A percentile compares a stretch with the other conserved stretches of the same genome.
Evolutionary conservation across 2,888 invertebrate genomes (phyloP).

Genomic region (Cotesia congregata): DNA sequence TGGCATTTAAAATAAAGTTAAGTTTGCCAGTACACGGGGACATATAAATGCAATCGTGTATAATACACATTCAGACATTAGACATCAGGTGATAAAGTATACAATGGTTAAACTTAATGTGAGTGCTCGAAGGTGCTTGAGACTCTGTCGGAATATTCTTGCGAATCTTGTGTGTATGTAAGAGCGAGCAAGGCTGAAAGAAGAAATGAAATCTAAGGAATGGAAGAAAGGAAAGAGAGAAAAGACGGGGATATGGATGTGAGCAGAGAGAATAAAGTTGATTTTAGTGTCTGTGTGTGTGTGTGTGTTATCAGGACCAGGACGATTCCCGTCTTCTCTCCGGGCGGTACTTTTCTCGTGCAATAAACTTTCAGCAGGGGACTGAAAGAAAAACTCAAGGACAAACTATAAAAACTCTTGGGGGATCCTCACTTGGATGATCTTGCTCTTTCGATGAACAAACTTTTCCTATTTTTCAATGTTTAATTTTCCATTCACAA

Average conservation of each 20-base stretch:
- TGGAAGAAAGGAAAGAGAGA: background rate
- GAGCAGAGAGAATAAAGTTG: background rate
- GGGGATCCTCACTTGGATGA: background rate
- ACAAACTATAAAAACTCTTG: background rate
- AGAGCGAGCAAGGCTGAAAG: background rate
- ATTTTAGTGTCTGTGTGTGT: background rate
- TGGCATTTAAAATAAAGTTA: slow-evolving; percentile 55
- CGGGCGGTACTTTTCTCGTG: slow-evolving; percentile 37
- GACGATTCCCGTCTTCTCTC: slow-evolving; percentile 28
- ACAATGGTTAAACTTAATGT: slow-evolving; percentile 49
- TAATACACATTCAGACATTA: slow-evolving; percentile 38
- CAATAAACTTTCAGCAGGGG: slow-evolving; percentile 33
- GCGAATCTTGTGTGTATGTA: slow-evolving; percentile 8
- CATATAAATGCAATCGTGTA: slow-evolving; percentile 10
- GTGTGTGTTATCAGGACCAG: slow-evolving; percentile 35
- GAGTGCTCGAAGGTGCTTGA: slow-evolving; percentile 28
- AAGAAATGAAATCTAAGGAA: too few species aligned
- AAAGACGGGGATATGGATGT: background rate
- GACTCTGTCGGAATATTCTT: background rate
- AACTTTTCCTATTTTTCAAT: slow-evolving; percentile 38
- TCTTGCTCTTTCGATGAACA: slow-evolving; percentile 12
- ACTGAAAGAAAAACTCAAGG: slow-evolving; percentile 1
- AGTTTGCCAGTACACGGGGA: slow-evolving; percentile 32
- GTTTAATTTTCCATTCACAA: slow-evolving; percentile 26
- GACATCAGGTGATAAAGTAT: slow-evolving; percentile 44